phyloP scores from a whole-genome alignment of 2,797 vertebrate species.

The Hephaestus fuliginosus region DNA sequence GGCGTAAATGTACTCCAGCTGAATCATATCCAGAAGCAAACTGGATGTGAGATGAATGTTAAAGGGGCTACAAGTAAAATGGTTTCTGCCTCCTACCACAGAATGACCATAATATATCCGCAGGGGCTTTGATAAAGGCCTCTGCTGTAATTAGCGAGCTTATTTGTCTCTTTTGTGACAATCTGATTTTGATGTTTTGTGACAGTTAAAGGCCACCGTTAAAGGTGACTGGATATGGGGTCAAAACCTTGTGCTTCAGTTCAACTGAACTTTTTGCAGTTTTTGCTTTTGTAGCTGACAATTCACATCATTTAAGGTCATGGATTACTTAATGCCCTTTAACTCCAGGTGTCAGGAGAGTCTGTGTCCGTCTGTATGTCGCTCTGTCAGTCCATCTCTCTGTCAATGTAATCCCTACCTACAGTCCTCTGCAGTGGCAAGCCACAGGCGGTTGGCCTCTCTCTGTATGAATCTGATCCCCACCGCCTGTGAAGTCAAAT shows the following conservation, averaged over 20 bases:
- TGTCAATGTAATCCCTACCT: conserved; percentile 46
- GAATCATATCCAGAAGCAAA: conserved; percentile 75
- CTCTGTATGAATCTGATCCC: conserved; percentile 68
- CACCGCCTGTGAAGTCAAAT: conserved; percentile 74
- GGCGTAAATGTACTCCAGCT: conserved; percentile 74
- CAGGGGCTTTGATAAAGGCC: conserved; percentile 34
- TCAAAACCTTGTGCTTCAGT: not conserved
- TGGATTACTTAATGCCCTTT: conserved; percentile 21
- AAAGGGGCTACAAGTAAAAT: conserved; percentile 55
- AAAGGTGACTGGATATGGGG: not conserved
- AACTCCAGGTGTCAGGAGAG: conserved; percentile 20
- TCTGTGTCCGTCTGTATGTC: conserved; percentile 28
- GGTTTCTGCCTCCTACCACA: conserved; percentile 42
- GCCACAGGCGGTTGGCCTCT: conserved; percentile 61
- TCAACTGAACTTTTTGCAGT: not conserved
- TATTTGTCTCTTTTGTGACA: conserved; percentile 37
- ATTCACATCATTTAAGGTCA: conserved; percentile 32
- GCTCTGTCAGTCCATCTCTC: conserved; percentile 45
- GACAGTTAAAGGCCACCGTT: conserved; percentile 23
- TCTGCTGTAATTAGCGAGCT: conserved; percentile 42
- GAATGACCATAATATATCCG: conserved; percentile 29
- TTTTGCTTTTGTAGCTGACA: conserved; percentile 18
- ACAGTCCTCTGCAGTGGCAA: conserved; percentile 39
- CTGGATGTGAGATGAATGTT: conserved; percentile 72
- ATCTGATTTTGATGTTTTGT: conserved; percentile 21